phyloP scores from a whole-genome alignment of 2,113 vertebrate species.

The Phalacrocorax pelagicus region DNA sequence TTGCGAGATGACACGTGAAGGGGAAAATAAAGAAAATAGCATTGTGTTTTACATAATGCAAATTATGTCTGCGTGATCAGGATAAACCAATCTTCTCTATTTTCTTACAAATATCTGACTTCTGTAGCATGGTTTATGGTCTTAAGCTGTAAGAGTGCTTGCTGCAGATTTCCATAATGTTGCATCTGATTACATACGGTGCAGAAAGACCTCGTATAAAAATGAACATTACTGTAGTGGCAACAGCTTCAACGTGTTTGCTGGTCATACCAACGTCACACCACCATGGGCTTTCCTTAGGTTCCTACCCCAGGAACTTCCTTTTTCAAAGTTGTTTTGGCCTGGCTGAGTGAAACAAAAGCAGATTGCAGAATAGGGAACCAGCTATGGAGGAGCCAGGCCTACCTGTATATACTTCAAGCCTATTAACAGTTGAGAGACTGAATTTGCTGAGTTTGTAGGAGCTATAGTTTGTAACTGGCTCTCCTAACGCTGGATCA shows the following conservation, averaged over 20 bases:
- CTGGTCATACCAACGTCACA: neutral
- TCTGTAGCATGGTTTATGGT: neutral
- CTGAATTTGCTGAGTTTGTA: neutral
- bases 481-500: neutral
- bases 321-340: neutral
- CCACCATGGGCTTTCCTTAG: fast-evolving
- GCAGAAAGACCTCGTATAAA: neutral
- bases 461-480: neutral
- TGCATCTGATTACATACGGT: neutral
- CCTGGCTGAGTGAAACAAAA: neutral
- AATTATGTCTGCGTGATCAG: neutral
- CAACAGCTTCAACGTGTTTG: neutral
- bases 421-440: neutral
- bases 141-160: neutral
- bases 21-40: neutral
- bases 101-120: neutral
- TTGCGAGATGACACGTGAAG: neutral
- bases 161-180: neutral
- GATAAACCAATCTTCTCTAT: neutral
- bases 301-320: neutral
- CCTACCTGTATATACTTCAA: neutral
- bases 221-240: neutral
- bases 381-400: fast-evolving
- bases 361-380: neutral
- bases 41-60: neutral